Conservation (phyloP, 2,113 vertebrate genomes). For the Piprites chloris region DNA sequence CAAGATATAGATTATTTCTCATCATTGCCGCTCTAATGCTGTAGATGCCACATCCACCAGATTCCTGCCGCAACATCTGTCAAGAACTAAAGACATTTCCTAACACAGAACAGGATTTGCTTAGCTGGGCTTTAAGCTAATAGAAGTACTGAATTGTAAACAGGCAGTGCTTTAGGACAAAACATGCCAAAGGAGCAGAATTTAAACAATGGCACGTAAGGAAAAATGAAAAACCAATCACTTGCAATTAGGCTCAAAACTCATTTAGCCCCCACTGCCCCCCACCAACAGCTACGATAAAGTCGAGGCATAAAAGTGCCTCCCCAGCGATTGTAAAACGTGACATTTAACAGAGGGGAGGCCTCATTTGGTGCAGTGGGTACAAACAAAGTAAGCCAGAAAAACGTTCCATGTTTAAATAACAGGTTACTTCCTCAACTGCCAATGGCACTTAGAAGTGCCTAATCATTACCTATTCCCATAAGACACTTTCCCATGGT, state of each 20-base stretch:
- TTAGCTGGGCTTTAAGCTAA: constrained; percentile 47
- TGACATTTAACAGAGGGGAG: not conserved
- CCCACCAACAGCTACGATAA: not conserved
- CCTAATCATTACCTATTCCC: not conserved
- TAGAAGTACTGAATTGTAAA: constrained; percentile 52
- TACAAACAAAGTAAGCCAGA: not conserved
- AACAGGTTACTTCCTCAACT: not conserved
- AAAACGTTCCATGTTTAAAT: not conserved
- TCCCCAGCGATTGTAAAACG: not conserved
- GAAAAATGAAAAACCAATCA: constrained; percentile 55
- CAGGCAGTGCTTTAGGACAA: constrained; percentile 56
- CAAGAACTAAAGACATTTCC: constrained; percentile 47
- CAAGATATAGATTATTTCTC: constrained; percentile 5
- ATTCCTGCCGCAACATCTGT: constrained; percentile 36
- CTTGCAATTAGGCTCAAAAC: constrained; percentile 32
- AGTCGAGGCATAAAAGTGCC: not conserved
- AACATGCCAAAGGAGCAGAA: constrained; percentile 49
- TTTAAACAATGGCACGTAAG: constrained; percentile 35
- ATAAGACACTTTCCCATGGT: not conserved
- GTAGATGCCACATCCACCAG: constrained; percentile 53
- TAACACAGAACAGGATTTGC: constrained; percentile 51
- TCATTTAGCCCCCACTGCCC: not conserved
- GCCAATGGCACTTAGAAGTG: not conserved
- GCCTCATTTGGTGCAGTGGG: not conserved
- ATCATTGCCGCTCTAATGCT: not conserved